Conservation (phyloP, 2,113 vertebrate species). For the Onychostruthus taczanowskii region DNA sequence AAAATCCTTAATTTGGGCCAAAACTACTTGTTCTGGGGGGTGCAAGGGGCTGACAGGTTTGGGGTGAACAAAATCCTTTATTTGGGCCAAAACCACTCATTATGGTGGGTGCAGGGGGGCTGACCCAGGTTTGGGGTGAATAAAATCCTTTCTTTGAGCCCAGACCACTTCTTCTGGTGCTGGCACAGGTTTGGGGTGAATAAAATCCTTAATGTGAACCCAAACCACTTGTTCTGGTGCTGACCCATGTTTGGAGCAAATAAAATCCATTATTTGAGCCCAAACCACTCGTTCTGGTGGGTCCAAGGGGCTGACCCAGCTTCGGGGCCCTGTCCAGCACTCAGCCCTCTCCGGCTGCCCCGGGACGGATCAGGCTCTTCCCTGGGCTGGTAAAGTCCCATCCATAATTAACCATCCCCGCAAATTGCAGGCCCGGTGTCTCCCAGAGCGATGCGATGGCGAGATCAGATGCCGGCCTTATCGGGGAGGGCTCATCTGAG, state of each 20-base stretch:
- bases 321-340: fast-evolving
- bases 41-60: no score
- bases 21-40: no score
- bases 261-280: not conserved
- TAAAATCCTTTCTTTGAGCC: no score
- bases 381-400: not conserved
- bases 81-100: no score
- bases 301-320: no score
- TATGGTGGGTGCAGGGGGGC: no score
- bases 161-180: no score
- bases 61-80: no score
- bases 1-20: no score
- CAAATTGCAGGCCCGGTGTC: not conserved
- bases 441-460: not conserved
- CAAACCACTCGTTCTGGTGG: not conserved
- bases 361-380: not conserved
- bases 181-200: no score
- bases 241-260: fast-evolving
- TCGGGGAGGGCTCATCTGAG: not conserved
- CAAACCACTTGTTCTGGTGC: not conserved
- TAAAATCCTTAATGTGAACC: not conserved
- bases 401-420: not conserved
- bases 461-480: not conserved
- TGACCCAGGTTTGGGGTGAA: fast-evolving
- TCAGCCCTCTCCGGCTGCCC: fast-evolving